These are phyloP conservation scores for Glaucidium brasilianum DNA, from an alignment of 2,113 vertebrate genomes.

Conservation along the genomic window DNA sequence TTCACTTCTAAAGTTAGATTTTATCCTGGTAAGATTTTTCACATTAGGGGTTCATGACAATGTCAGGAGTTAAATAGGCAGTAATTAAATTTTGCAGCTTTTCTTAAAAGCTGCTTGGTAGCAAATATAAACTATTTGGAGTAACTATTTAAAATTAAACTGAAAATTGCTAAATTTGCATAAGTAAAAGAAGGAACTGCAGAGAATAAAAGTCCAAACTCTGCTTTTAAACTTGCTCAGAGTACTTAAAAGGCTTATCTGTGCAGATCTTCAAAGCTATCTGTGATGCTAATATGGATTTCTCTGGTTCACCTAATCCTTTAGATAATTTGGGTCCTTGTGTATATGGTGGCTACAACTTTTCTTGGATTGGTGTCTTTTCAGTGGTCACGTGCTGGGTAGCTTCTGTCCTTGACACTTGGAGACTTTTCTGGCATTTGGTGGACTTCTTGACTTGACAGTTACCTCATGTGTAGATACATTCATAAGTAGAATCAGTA, in stretches of 20 bases:
- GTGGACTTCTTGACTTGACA: not conserved
- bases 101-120: not conserved
- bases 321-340: not conserved
- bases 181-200: not conserved
- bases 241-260: not conserved
- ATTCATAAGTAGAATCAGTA: not conserved
- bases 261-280: not conserved
- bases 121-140: not conserved
- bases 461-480: not conserved
- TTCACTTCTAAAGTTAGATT: not conserved
- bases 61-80: not conserved
- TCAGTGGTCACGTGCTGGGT: not conserved
- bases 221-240: not conserved
- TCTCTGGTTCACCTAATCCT: not conserved
- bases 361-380: not conserved
- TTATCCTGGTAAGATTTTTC: not conserved
- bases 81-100: not conserved
- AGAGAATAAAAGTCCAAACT: not conserved
- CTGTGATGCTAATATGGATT: not conserved
- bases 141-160: not conserved
- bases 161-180: not conserved
- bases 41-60: not conserved
- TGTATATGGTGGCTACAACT: not conserved
- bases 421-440: not conserved
- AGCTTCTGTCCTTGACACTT: not conserved